Evolutionary conservation across 92 coral and sea anemone species (phyloP).

Genomic region (Heteractis magnifica): DNA sequence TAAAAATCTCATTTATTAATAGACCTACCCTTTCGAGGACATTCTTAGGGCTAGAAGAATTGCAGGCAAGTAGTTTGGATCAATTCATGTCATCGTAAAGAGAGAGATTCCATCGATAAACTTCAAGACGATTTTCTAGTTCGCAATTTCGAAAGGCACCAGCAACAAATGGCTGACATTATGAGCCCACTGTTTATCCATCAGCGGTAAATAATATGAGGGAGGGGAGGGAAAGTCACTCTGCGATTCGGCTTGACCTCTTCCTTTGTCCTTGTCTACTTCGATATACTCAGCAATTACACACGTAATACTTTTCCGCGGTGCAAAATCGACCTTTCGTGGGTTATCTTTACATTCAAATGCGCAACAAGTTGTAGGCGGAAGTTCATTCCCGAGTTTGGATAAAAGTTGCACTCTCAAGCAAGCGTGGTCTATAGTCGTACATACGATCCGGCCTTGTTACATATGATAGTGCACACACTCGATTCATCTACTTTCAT

Average conservation of each 20-base stretch:
- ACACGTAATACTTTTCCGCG: no score
- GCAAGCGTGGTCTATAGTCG: no score
- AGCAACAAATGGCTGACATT: constrained; percentile 32
- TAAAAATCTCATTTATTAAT: neutral
- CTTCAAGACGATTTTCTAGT: neutral
- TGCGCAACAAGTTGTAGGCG: no score
- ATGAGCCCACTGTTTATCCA: constrained; percentile 21
- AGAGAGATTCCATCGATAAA: constrained; percentile 24
- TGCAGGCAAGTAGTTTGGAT: constrained; percentile 16
- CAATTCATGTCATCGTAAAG: constrained; percentile 48
- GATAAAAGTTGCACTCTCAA: no score
- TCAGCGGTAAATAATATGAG: constrained; percentile 21
- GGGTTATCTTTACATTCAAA: no score
- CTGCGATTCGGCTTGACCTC: neutral
- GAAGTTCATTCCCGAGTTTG: no score
- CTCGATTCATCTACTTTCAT: no score
- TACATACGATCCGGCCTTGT: no score
- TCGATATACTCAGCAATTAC: no score
- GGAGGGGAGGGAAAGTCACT: constrained; percentile 21
- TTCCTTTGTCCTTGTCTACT: neutral
- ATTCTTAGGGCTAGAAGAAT: constrained; percentile 34
- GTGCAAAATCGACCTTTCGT: no score
- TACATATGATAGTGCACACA: no score
- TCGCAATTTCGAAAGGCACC: constrained; percentile 50
- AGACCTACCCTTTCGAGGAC: constrained; percentile 82